phyloP scores from a whole-genome alignment of 1,140 invertebrate species.

The Laodelphax striatellus region DNA sequence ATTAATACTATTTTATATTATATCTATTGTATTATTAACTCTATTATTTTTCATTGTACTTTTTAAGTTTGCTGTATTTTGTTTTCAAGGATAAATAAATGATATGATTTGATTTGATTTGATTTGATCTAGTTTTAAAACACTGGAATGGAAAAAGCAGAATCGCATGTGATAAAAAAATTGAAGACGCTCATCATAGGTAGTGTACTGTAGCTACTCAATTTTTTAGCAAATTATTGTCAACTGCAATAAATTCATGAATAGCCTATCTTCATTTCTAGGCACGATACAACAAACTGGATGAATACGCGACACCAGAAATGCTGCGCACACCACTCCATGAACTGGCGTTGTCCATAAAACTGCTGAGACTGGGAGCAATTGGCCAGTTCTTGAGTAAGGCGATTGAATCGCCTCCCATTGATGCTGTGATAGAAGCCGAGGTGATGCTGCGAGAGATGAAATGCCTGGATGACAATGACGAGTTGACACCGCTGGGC shows the following conservation, averaged over 20 bases:
- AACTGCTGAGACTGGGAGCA: constrained; percentile 74
- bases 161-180: too few species aligned
- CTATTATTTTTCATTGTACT: too few species aligned
- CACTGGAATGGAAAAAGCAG: too few species aligned
- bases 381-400: constrained; percentile 89
- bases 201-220: too few species aligned
- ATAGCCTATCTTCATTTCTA: constrained; percentile 19
- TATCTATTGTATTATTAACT: too few species aligned
- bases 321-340: constrained; percentile 93
- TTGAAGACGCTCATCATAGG: too few species aligned
- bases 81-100: too few species aligned
- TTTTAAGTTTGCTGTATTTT: too few species aligned
- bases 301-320: constrained; percentile 87
- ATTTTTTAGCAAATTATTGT: too few species aligned
- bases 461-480: constrained; percentile 73
- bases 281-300: constrained; percentile 59
- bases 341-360: constrained; percentile 74
- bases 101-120: too few species aligned
- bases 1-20: too few species aligned
- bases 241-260: neutral
- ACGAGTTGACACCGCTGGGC: constrained; percentile 81
- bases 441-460: constrained; percentile 65
- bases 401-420: constrained; percentile 85
- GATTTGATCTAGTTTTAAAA: too few species aligned
- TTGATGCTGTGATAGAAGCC: constrained; percentile 88